Evolutionary conservation across 2,113 vertebrate species (phyloP).

Genomic region (Brachypteracias leptosomus): DNA sequence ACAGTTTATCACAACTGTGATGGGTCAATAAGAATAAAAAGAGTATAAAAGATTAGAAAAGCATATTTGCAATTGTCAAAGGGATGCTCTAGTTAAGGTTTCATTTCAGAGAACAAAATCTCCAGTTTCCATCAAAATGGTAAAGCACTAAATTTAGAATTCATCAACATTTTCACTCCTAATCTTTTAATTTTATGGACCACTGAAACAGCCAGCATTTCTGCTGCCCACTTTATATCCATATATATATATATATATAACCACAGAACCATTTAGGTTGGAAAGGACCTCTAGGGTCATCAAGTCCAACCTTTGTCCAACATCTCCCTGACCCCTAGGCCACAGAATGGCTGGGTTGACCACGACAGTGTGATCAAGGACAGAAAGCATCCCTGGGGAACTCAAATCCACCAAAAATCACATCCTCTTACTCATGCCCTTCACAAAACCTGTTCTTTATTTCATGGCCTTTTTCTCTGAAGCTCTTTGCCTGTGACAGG

Average conservation of each 20-base stretch:
- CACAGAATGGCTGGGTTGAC: too few species aligned
- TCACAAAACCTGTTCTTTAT: not conserved
- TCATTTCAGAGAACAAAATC: not conserved
- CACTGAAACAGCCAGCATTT: not conserved
- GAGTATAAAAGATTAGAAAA: not conserved
- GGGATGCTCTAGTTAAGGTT: not conserved
- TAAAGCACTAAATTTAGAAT: not conserved
- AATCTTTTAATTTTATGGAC: not conserved
- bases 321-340: too few species aligned
- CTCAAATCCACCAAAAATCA: fast-evolving
- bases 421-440: not conserved
- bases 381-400: fast-evolving
- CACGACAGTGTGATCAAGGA: not conserved
- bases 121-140: not conserved
- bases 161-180: not conserved
- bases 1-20: not conserved
- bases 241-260: too few species aligned
- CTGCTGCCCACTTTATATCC: not conserved
- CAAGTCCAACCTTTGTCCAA: too few species aligned
- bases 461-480: not conserved
- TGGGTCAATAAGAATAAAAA: not conserved
- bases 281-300: too few species aligned
- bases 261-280: too few species aligned
- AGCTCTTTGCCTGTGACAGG: not conserved
- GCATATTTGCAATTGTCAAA: not conserved